A percentile compares a stretch with the other conserved stretches of the same genome.
Conservation (phyloP, 2,888 invertebrate genomes). For the Rosalia funebris region DNA sequence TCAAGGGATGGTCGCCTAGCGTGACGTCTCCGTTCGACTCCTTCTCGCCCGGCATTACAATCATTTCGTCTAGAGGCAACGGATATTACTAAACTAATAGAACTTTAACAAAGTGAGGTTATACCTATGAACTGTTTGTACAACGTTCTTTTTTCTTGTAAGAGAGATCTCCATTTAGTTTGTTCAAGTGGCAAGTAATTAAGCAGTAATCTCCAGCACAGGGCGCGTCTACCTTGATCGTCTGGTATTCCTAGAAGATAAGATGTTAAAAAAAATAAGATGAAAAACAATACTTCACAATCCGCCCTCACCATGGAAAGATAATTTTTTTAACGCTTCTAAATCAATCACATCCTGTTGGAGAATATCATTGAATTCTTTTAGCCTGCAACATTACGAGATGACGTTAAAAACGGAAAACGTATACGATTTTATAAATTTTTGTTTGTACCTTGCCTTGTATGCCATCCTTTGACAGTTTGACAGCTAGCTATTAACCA, state of each 20-base stretch:
- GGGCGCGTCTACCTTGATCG: slow-evolving; percentile 81
- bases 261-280: neutral
- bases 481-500: slow-evolving; percentile 13
- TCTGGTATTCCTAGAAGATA: slow-evolving; percentile 82
- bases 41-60: slow-evolving; percentile 80
- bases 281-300: too few relatives aligned
- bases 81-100: too few relatives aligned
- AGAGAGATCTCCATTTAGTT: slow-evolving; percentile 73
- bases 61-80: slow-evolving; percentile 79
- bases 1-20: slow-evolving; percentile 87
- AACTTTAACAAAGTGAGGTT: too few relatives aligned
- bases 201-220: slow-evolving; percentile 89
- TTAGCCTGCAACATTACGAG: slow-evolving; percentile 71
- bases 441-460: slow-evolving; percentile 55
- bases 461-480: slow-evolving; percentile 57
- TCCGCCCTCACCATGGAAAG: slow-evolving; percentile 85
- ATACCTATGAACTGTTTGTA: slow-evolving; percentile 85
- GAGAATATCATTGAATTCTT: slow-evolving; percentile 81
- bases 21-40: slow-evolving; percentile 71
- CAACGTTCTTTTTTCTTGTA: slow-evolving; percentile 79
- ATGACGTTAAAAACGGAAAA: neutral
- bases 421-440: slow-evolving; percentile 28
- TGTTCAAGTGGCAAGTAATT: slow-evolving; percentile 83
- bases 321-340: slow-evolving; percentile 72
- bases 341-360: slow-evolving; percentile 77